phyloP scores from a whole-genome alignment of 2,888 invertebrate species.

The Harpalus rufipes region DNA sequence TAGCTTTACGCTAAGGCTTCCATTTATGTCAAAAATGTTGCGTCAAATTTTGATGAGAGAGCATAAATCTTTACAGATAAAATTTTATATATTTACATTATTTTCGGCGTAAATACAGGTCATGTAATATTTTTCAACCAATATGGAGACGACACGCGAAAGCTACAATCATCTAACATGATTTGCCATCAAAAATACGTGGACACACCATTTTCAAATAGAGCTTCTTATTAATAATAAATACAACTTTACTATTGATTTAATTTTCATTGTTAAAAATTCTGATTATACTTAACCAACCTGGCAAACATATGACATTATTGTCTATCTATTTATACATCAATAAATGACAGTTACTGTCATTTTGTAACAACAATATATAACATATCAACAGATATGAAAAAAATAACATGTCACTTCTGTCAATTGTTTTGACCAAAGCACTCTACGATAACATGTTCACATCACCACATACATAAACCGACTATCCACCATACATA shows the following conservation, averaged over 20 bases:
- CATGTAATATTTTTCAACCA: no score
- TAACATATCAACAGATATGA: conserved; percentile 11
- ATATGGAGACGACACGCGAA: no score
- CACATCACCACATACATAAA: background rate
- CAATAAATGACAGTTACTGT: conserved; percentile 3
- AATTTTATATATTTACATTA: no score
- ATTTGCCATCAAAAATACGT: no score
- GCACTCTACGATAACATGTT: background rate
- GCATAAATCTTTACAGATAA: no score
- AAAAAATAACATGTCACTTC: background rate
- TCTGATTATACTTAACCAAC: background rate
- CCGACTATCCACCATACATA: background rate
- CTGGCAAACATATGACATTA: conserved; percentile 6
- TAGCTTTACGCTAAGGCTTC: no score
- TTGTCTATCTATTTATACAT: conserved; percentile 43
- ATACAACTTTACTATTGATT: background rate
- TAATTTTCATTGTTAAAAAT: conserved; percentile 1
- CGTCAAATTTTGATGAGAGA: no score
- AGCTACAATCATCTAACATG: no score
- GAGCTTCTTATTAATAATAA: background rate
- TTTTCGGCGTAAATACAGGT: no score
- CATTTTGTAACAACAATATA: conserved; percentile 30
- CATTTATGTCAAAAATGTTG: no score
- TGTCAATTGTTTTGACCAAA: background rate
- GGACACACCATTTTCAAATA: no score